Evolutionary conservation across 2,888 invertebrate genomes (phyloP).

Genomic region (Polyommatus iphigenia): DNA sequence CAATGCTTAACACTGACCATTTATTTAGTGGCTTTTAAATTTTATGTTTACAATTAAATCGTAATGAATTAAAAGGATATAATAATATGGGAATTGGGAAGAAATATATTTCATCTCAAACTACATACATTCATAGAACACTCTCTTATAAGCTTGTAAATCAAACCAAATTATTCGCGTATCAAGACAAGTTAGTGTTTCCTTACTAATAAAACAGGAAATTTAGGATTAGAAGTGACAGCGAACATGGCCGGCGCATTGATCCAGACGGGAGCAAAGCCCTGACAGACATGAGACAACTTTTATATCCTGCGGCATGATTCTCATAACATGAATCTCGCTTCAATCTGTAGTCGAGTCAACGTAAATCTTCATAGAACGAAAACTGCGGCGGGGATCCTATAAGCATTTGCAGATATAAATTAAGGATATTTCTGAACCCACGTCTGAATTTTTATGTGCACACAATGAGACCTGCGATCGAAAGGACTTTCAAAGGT

Average conservation of each 20-base stretch:
- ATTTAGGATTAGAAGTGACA: not conserved
- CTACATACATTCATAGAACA: not conserved
- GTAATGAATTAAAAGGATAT: too few species aligned
- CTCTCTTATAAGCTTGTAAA: not conserved
- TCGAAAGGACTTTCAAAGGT: too few species aligned
- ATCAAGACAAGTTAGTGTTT: not conserved
- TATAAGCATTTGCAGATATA: too few species aligned
- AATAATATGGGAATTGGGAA: too few species aligned
- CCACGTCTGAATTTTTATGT: too few species aligned
- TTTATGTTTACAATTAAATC: too few species aligned
- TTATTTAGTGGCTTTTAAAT: too few species aligned
- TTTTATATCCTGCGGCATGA: not conserved
- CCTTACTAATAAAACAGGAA: not conserved
- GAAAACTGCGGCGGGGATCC: too few species aligned
- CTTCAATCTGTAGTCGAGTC: not conserved
- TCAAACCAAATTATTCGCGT: not conserved
- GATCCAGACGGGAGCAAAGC: slow-evolving; percentile 12
- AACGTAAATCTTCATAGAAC: not conserved
- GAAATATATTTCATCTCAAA: not conserved
- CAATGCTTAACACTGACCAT: too few species aligned
- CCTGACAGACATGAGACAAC: not conserved
- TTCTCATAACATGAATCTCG: not conserved
- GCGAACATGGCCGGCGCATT: not conserved
- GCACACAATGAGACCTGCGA: too few species aligned
- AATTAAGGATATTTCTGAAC: too few species aligned